phyloP scores from a whole-genome alignment of 2,888 invertebrate genomes.

The Drosophila nr. perissopoda region DNA sequence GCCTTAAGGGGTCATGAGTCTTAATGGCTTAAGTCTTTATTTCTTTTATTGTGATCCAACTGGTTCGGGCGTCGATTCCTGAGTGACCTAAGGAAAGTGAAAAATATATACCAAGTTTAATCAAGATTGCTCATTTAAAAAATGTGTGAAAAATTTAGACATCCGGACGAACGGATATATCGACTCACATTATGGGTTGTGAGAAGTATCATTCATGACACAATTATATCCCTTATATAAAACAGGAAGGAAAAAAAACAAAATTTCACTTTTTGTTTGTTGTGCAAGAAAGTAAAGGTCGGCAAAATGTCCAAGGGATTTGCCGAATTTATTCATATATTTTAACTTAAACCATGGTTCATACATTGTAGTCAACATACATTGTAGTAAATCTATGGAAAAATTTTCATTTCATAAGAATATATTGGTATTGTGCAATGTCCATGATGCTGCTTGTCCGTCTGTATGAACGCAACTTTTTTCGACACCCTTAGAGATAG shows the following conservation, averaged over 20 bases:
- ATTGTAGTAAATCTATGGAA: too few relatives aligned
- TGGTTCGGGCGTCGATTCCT: not conserved
- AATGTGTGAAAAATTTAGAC: too few relatives aligned
- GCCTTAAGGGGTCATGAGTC: not conserved
- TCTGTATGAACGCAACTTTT: not conserved
- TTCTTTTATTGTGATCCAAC: not conserved
- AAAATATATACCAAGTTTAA: too few relatives aligned
- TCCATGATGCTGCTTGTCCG: not conserved
- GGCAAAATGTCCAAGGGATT: not conserved
- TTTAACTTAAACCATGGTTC: not conserved
- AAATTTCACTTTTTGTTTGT: not conserved
- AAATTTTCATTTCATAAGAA: too few relatives aligned
- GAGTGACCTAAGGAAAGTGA: not conserved
- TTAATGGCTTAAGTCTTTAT: not conserved
- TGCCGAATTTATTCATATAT: fast-evolving
- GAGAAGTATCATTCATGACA: not conserved
- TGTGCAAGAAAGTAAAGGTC: not conserved
- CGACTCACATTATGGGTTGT: not conserved
- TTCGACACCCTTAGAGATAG: not conserved
- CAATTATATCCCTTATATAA: not conserved
- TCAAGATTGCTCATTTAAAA: too few relatives aligned
- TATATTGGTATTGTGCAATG: not conserved
- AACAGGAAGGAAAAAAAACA: not conserved
- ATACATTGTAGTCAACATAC: not conserved
- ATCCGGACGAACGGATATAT: too few relatives aligned